Conservation (phyloP, 2,113 vertebrate genomes). For the Chaetodon auriga region DNA sequence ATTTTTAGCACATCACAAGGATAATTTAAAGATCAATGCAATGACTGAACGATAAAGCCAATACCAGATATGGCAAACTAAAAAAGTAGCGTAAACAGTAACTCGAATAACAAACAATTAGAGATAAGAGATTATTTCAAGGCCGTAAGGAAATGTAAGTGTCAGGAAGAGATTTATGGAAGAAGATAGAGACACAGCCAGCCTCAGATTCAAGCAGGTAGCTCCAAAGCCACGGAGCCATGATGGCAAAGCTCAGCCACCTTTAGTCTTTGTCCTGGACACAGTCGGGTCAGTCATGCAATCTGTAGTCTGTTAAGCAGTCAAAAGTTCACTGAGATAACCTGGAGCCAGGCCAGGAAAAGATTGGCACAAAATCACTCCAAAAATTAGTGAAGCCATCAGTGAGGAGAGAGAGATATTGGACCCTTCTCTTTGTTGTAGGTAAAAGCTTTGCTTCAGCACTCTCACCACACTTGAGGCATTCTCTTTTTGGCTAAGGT, state of each 20-base stretch:
- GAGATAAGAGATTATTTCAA: too few species aligned
- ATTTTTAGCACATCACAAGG: not conserved
- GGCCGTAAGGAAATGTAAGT: too few species aligned
- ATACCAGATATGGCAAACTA: too few species aligned
- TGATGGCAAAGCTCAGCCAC: constrained; percentile 12
- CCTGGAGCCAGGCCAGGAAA: constrained; percentile 3
- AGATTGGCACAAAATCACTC: constrained; percentile 41
- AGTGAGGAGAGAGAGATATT: constrained; percentile 5
- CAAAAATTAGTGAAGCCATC: constrained; percentile 25
- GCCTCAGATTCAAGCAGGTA: not conserved
- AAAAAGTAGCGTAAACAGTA: too few species aligned
- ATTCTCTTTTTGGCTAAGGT: not conserved
- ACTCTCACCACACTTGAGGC: constrained; percentile 26
- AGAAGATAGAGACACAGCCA: not conserved
- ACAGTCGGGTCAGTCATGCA: constrained; percentile 15
- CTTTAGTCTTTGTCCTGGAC: constrained; percentile 16
- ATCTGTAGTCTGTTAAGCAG: constrained; percentile 4
- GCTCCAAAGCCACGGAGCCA: not conserved
- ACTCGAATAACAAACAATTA: too few species aligned
- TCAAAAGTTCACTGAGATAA: constrained; percentile 39
- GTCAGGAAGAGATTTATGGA: not conserved
- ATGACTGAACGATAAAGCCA: too few species aligned
- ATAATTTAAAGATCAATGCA: not conserved
- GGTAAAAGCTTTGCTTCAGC: constrained; percentile 38
- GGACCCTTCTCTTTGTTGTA: constrained; percentile 20